A percentile compares a stretch with the other conserved stretches of the same genome.
Conservation (phyloP, 2,113 vertebrate genomes). For the Larimichthys polyactis region DNA sequence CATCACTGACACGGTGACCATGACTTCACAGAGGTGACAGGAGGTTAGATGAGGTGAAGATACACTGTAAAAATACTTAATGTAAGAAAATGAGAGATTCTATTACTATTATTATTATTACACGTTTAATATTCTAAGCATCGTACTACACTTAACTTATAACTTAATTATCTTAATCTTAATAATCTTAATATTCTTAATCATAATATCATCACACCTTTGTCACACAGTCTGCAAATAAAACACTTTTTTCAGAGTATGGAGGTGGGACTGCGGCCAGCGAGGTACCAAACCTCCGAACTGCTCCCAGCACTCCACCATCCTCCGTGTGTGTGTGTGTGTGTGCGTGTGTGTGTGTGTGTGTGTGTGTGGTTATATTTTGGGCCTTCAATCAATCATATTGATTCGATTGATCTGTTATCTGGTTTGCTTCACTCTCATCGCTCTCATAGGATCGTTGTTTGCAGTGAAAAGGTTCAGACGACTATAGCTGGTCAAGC, state of each 20-base stretch:
- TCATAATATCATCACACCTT: conserved; percentile 4
- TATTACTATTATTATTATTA: conserved; percentile 4
- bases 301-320: too few species aligned
- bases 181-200: background rate
- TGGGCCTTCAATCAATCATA: too few species aligned
- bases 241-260: background rate
- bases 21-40: conserved; percentile 22
- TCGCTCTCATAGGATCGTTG: too few species aligned
- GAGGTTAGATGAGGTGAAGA: conserved; percentile 43
- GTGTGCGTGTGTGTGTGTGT: too few species aligned
- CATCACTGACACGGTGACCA: background rate
- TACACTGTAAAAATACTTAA: conserved; percentile 25
- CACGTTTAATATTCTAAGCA: conserved; percentile 18
- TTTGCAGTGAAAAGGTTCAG: too few species aligned
- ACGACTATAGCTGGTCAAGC: too few species aligned
- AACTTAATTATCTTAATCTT: conserved; percentile 8
- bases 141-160: conserved; percentile 12
- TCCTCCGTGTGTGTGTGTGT: too few species aligned
- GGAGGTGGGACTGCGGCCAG: too few species aligned
- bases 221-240: conserved; percentile 53
- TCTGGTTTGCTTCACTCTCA: too few species aligned
- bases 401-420: too few species aligned
- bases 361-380: too few species aligned
- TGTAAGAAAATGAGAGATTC: conserved; percentile 20
- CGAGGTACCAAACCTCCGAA: too few species aligned